phyloP scores from a whole-genome alignment of 2,113 vertebrate genomes.

The Malurus melanocephalus region DNA sequence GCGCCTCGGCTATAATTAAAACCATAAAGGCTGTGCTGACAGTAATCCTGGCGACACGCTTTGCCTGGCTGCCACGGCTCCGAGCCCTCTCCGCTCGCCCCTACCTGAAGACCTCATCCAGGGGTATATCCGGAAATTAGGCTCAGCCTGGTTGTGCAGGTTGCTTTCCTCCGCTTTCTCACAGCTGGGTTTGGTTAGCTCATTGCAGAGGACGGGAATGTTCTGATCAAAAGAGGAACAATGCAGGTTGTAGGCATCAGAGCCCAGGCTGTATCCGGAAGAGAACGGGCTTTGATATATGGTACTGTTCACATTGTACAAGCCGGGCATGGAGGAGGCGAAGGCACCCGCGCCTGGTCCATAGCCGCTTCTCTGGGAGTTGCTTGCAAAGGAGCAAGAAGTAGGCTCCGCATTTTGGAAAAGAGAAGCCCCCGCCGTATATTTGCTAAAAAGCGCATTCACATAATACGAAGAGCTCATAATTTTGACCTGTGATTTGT shows the following conservation, averaged over 20 bases:
- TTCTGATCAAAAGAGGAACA: slow-evolving; percentile 87
- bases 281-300: slow-evolving; percentile 83
- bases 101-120: slow-evolving; percentile 95
- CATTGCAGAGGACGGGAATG: slow-evolving; percentile 84
- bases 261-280: slow-evolving; percentile 79
- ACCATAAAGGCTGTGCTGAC: slow-evolving; percentile 78
- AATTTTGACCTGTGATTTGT: slow-evolving; percentile 95
- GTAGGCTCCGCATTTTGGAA: slow-evolving; percentile 86
- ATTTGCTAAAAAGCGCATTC: slow-evolving; percentile 94
- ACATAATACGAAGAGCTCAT: slow-evolving; percentile 97
- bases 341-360: slow-evolving; percentile 80
- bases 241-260: slow-evolving; percentile 82
- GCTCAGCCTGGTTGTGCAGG: slow-evolving; percentile 81
- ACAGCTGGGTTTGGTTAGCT: slow-evolving; percentile 83
- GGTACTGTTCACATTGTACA: slow-evolving; percentile 86
- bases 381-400: slow-evolving; percentile 84
- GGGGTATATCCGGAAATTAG: slow-evolving; percentile 88
- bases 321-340: slow-evolving; percentile 80
- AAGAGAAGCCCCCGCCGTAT: slow-evolving; percentile 83
- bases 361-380: slow-evolving; percentile 82
- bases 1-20: slow-evolving; percentile 85
- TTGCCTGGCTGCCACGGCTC: slow-evolving; percentile 44
- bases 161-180: slow-evolving; percentile 81
- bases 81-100: slow-evolving; percentile 58
- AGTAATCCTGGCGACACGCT: slow-evolving; percentile 61